A percentile compares a stretch with the other conserved stretches of the same genome.
These are phyloP conservation scores for Sprattus sprattus DNA, from an alignment of 2,113 vertebrate species.

Conservation along the genomic window DNA sequence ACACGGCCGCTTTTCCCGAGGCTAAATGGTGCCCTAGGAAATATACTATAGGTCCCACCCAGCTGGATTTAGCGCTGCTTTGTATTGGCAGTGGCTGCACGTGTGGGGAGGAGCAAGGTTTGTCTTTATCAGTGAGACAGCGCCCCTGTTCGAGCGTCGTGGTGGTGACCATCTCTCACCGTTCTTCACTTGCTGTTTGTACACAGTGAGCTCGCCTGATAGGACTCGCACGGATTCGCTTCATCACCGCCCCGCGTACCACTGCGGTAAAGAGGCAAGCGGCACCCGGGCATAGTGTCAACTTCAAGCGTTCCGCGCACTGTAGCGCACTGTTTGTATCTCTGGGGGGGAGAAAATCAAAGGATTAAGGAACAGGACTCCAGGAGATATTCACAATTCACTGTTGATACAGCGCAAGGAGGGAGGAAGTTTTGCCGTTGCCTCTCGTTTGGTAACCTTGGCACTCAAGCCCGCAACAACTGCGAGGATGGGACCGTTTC, in stretches of 20 bases:
- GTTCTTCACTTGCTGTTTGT: constrained; percentile 38
- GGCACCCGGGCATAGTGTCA: constrained; percentile 9
- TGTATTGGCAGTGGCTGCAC: constrained; percentile 44
- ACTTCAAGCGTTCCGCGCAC: background rate
- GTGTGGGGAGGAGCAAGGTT: constrained; percentile 53
- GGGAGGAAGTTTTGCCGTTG: constrained; percentile 62
- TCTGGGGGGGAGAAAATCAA: constrained; percentile 3
- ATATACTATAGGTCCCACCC: constrained; percentile 46
- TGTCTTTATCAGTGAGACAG: constrained; percentile 62
- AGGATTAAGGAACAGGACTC: constrained; percentile 46
- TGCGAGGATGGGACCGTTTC: constrained; percentile 72
- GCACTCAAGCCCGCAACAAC: constrained; percentile 54
- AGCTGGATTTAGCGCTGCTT: constrained; percentile 38
- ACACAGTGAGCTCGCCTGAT: constrained; percentile 41
- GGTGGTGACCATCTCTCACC: constrained; percentile 41
- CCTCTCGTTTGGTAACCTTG: constrained; percentile 58
- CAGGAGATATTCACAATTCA: constrained; percentile 40
- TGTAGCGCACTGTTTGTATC: background rate
- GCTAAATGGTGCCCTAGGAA: constrained; percentile 29
- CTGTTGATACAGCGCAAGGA: constrained; percentile 39
- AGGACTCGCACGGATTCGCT: constrained; percentile 55
- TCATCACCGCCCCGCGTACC: constrained; percentile 58
- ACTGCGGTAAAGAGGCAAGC: constrained; percentile 66
- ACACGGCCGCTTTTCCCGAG: constrained; percentile 19
- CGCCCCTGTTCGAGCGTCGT: constrained; percentile 56